These are phyloP conservation scores for Drosophila maculinotata DNA, from an alignment of 2,888 invertebrate genomes.

Conservation along the genomic window DNA sequence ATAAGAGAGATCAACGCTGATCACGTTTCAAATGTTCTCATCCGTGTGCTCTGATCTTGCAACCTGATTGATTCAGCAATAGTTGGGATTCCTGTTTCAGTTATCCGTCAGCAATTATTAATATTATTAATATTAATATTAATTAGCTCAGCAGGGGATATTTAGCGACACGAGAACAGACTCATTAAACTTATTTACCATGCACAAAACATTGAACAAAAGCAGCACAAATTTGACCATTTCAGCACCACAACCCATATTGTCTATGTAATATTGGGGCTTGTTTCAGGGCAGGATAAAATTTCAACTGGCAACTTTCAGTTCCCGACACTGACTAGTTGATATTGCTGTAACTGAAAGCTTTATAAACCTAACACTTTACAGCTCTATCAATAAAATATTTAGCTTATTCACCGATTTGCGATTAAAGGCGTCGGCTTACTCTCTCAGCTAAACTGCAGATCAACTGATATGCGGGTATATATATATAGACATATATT, in stretches of 20 bases:
- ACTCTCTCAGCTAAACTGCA: background rate
- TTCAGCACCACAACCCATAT: slow-evolving; percentile 28
- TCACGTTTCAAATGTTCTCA: too few species aligned
- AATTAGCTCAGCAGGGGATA: too few species aligned
- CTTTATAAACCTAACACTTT: background rate
- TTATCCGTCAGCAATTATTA: too few species aligned
- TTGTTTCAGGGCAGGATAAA: background rate
- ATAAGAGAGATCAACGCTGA: too few species aligned
- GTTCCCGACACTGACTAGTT: slow-evolving; percentile 6
- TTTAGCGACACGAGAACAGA: too few species aligned
- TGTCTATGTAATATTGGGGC: background rate
- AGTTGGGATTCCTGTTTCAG: too few species aligned
- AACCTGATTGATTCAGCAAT: too few species aligned
- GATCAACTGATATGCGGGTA: background rate
- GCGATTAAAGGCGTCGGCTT: background rate
- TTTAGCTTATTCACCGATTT: slow-evolving; percentile 1
- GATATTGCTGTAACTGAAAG: background rate
- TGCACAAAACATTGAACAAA: slow-evolving; percentile 18
- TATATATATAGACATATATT: background rate
- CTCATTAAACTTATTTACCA: slow-evolving; percentile 26
- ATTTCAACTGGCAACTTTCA: background rate
- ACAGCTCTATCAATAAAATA: background rate
- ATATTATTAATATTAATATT: too few species aligned
- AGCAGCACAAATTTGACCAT: slow-evolving; percentile 23
- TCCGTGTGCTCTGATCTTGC: too few species aligned